Percentiles rank a stretch among this genome's conserved stretches.
Conservation (phyloP, 2,888 invertebrate genomes). For the Nomada fabriciana region DNA sequence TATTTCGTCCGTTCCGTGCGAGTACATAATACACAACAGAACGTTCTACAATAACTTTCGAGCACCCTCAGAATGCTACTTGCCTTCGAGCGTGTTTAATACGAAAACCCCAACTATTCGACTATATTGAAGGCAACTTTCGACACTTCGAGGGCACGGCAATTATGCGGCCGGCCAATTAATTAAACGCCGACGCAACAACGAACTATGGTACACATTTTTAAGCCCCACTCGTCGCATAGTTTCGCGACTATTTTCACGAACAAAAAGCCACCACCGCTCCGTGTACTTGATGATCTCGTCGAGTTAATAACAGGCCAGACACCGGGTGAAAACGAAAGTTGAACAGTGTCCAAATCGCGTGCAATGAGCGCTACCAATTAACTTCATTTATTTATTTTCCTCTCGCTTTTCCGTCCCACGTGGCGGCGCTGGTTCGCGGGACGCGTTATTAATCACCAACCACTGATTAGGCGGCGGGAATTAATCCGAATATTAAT, state of each 20-base stretch:
- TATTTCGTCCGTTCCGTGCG: too few species aligned
- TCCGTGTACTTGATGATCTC: too few species aligned
- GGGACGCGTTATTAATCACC: constrained; percentile 51
- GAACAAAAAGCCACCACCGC: not conserved
- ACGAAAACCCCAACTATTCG: not conserved
- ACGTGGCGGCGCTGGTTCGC: not conserved
- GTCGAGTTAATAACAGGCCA: constrained; percentile 13
- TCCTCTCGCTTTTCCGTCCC: constrained; percentile 17
- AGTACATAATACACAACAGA: too few species aligned
- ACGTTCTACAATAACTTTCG: too few species aligned
- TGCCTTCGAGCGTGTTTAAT: too few species aligned
- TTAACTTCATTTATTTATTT: constrained; percentile 26
- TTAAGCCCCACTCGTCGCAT: not conserved
- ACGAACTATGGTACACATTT: not conserved
- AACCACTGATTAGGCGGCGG: constrained; percentile 62
- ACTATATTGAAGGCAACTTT: constrained; percentile 7
- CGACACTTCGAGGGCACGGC: not conserved
- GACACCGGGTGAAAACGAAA: constrained; percentile 1
- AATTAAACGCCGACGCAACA: constrained; percentile 32
- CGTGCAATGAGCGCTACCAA: not conserved
- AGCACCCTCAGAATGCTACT: too few species aligned
- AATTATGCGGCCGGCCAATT: not conserved
- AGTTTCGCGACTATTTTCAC: constrained; percentile 24
- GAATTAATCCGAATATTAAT: constrained; percentile 77
- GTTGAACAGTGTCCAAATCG: constrained; percentile 3